These are phyloP conservation scores for Neoitamus cyanurus DNA, from an alignment of 2,888 invertebrate genomes.

Conservation along the genomic window DNA sequence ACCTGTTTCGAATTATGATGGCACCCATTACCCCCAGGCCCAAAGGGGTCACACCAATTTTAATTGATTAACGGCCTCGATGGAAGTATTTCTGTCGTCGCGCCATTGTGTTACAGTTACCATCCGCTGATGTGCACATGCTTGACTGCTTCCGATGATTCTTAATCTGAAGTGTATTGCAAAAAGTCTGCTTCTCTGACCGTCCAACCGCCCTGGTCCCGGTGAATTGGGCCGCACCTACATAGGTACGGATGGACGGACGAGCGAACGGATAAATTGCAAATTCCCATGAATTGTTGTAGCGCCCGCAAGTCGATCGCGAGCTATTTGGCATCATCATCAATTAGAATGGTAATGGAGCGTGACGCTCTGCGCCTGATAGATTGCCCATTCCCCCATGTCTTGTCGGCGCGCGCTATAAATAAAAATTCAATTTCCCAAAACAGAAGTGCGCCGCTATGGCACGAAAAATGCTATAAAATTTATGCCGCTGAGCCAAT, in stretches of 20 bases:
- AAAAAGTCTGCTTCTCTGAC: not conserved
- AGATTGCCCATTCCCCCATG: not conserved
- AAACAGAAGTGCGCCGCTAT: not conserved
- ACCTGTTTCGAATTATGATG: not conserved
- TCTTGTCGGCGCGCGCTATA: not conserved
- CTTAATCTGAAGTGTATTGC: not conserved
- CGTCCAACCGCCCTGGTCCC: not conserved
- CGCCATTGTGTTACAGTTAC: not conserved
- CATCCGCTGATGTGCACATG: not conserved
- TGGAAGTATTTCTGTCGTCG: not conserved
- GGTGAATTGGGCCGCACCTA: not conserved
- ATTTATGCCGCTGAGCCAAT: not conserved
- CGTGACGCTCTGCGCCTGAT: not conserved
- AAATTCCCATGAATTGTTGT: not conserved
- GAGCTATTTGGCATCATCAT: constrained; percentile 4
- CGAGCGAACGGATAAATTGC: not conserved
- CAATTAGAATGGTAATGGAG: constrained; percentile 18
- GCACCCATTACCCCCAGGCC: not conserved
- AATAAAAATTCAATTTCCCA: constrained; percentile 27
- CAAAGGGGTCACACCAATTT: not conserved
- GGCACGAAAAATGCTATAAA: constrained; percentile 5
- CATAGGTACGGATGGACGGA: not conserved
- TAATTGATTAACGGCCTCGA: not conserved
- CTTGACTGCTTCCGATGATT: not conserved
- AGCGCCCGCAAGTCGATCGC: not conserved